These are phyloP conservation scores for Oryzaephilus surinamensis DNA, from an alignment of 1,140 invertebrate genomes.

Conservation along the genomic window DNA sequence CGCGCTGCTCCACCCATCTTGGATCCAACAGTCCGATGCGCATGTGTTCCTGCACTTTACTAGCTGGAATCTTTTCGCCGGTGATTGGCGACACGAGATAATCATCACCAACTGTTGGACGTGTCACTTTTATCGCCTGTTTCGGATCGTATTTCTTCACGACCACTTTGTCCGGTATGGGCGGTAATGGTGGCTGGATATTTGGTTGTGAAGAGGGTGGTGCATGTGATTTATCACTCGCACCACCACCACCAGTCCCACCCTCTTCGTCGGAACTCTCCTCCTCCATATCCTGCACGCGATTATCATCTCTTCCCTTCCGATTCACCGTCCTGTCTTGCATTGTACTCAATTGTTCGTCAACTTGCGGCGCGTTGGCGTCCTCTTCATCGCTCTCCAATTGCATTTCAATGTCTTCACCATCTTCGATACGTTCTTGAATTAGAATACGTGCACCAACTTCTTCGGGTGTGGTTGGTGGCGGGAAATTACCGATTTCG, in stretches of 20 bases:
- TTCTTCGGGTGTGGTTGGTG: constrained; percentile 93
- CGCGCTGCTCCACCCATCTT: constrained; percentile 94
- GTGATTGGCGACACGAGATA: constrained; percentile 97
- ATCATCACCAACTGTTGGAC: constrained; percentile 62
- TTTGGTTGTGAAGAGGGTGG: constrained; percentile 42
- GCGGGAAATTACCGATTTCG: constrained; percentile 90
- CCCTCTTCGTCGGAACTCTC: constrained; percentile 70
- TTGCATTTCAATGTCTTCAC: constrained; percentile 64
- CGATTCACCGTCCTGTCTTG: constrained; percentile 46
- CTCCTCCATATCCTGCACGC: constrained; percentile 85
- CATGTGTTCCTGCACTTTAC: constrained; percentile 96
- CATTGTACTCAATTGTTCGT: constrained; percentile 56
- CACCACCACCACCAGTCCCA: constrained; percentile 39
- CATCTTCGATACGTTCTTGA: constrained; percentile 53
- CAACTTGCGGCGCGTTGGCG: constrained; percentile 29
- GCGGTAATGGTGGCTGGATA: constrained; percentile 51
- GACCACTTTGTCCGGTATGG: constrained; percentile 87
- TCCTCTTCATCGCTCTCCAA: constrained; percentile 56
- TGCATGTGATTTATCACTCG: constrained; percentile 34
- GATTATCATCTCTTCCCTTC: constrained; percentile 30
- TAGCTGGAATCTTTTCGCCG: constrained; percentile 92
- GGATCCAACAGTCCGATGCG: constrained; percentile 94
- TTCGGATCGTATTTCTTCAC: constrained; percentile 98
- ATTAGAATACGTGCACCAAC: constrained; percentile 89
- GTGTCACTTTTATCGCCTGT: constrained; percentile 49